phyloP scores from a whole-genome alignment of 37 sponge, comb jelly and placozoan genomes.

The Aplysina aerophoba region DNA sequence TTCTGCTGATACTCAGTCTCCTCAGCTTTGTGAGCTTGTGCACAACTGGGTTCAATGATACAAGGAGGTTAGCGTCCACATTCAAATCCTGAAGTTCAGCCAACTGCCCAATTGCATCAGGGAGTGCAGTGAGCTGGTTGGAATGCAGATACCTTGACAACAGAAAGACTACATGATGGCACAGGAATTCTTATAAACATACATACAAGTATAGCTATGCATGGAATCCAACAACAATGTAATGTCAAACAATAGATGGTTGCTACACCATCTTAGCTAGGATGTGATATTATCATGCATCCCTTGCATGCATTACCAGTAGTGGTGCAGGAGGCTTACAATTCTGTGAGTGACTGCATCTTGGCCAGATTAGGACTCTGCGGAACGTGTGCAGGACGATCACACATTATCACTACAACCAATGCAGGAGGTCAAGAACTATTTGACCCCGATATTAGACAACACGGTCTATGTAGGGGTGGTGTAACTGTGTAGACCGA shows the following conservation, averaged over 20 bases:
- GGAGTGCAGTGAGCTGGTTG: not conserved
- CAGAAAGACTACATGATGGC: no score
- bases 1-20: slow-evolving; percentile 23
- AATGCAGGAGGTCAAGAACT: no score
- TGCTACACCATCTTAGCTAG: no score
- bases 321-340: no score
- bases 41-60: slow-evolving; percentile 19
- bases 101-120: slow-evolving; percentile 29
- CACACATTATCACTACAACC: no score
- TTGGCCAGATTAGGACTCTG: slow-evolving; percentile 4
- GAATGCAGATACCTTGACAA: slow-evolving; percentile 34
- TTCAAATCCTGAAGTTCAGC: not conserved
- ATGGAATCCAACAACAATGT: no score
- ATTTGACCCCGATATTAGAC: no score
- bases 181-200: not conserved
- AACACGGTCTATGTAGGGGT: no score
- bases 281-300: no score
- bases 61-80: slow-evolving; percentile 30
- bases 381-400: not conserved
- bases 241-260: no score
- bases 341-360: not conserved
- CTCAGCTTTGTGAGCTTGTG: slow-evolving; percentile 7
- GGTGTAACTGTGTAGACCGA: no score
- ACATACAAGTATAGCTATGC: not conserved
- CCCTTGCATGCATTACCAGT: no score